Evolutionary conservation across 2,888 invertebrate species (phyloP).

Genomic region (Tipula vernalis): DNA sequence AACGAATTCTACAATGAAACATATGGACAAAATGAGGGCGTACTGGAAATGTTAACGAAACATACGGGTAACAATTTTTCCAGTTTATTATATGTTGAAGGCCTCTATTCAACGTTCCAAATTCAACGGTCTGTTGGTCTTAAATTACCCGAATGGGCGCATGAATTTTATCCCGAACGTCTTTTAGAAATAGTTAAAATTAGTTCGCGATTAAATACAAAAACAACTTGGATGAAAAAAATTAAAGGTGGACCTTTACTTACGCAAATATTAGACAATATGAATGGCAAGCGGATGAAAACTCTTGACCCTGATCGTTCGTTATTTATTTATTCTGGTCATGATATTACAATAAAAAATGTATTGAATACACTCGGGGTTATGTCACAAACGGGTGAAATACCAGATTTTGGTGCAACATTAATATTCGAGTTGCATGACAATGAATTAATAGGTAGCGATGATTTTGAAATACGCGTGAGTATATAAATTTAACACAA

Average conservation of each 20-base stretch:
- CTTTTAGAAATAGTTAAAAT: neutral
- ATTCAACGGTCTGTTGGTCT: neutral
- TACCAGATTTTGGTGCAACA: slow-evolving; percentile 66
- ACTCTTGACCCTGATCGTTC: slow-evolving; percentile 37
- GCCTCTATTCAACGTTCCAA: neutral
- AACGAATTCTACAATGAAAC: neutral
- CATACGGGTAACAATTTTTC: neutral
- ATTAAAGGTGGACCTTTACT: slow-evolving; percentile 38
- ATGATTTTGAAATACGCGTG: slow-evolving; percentile 48
- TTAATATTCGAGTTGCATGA: slow-evolving; percentile 61
- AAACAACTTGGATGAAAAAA: neutral
- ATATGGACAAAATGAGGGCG: neutral
- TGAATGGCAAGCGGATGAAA: slow-evolving; percentile 40
- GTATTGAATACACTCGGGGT: slow-evolving; percentile 62
- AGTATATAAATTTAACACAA: slow-evolving; percentile 8
- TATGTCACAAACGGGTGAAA: slow-evolving; percentile 41
- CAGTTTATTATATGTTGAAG: neutral
- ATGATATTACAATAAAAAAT: slow-evolving; percentile 70
- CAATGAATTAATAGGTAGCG: slow-evolving; percentile 26
- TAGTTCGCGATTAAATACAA: neutral
- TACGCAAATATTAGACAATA: slow-evolving; percentile 49
- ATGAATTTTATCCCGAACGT: neutral
- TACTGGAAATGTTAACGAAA: neutral
- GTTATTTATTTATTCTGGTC: slow-evolving; percentile 61
- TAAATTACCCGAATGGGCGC: neutral